A percentile compares a stretch with the other conserved stretches of the same genome.
phyloP scores from a whole-genome alignment of 2,888 invertebrate genomes.

The Eubasilissa splendida region DNA sequence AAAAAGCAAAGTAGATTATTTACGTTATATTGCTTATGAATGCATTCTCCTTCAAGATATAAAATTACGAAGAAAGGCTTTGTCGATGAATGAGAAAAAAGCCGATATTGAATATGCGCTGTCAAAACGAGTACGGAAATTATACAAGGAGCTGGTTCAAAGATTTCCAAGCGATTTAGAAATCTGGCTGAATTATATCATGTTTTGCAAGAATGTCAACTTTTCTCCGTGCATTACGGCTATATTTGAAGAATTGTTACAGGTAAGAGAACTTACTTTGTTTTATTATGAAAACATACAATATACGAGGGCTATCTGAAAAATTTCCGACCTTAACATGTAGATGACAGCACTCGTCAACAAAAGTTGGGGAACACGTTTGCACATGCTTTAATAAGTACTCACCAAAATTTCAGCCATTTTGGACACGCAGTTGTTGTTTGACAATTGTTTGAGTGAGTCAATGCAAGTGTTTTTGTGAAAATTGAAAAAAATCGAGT shows the following conservation, averaged over 20 bases:
- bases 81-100: constrained; percentile 75
- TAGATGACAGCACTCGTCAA: too few relatives aligned
- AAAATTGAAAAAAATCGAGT: too few relatives aligned
- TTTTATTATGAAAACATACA: not conserved
- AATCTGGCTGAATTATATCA: constrained; percentile 85
- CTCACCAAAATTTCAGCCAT: too few relatives aligned
- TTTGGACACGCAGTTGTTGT: too few relatives aligned
- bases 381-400: too few relatives aligned
- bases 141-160: constrained; percentile 81
- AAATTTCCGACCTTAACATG: too few relatives aligned
- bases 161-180: constrained; percentile 82
- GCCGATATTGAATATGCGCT: constrained; percentile 80
- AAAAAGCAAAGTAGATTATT: constrained; percentile 80
- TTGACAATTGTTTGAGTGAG: too few relatives aligned
- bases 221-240: constrained; percentile 72
- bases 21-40: constrained; percentile 81
- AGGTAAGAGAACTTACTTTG: constrained; percentile 66
- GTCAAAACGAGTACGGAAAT: constrained; percentile 78
- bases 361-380: too few relatives aligned
- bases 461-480: too few relatives aligned
- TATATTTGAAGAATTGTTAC: constrained; percentile 76
- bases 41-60: constrained; percentile 78
- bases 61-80: constrained; percentile 73
- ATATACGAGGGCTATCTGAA: too few relatives aligned
- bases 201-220: constrained; percentile 81